Conservation (phyloP, 2,888 invertebrate genomes). For the Actias luna region DNA sequence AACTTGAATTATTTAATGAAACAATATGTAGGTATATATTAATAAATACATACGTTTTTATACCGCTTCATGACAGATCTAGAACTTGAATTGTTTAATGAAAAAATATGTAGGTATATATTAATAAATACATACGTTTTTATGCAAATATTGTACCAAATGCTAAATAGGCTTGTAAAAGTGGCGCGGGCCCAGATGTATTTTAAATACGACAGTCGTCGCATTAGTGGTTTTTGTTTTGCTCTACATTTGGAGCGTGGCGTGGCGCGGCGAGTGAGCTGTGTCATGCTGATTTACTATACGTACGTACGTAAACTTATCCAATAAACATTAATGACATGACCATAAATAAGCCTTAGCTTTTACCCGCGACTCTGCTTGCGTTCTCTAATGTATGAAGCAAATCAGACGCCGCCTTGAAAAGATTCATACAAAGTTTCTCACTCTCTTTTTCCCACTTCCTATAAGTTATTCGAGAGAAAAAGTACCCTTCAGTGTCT, state of each 20-base stretch:
- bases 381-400: no score
- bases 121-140: constrained; percentile 7
- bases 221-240: constrained; percentile 19
- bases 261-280: constrained; percentile 11
- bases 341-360: no score
- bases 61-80: no score
- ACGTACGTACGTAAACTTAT: neutral
- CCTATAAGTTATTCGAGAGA: no score
- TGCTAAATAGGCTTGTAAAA: constrained; percentile 20
- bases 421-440: no score
- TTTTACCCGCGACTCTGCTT: no score
- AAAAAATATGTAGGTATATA: neutral
- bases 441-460: no score
- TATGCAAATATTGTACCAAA: constrained; percentile 21
- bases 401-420: no score
- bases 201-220: constrained; percentile 19
- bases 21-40: neutral
- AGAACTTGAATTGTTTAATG: neutral
- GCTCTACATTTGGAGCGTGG: constrained; percentile 19
- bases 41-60: constrained; percentile 12
- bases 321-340: no score
- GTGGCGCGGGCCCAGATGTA: constrained; percentile 18
- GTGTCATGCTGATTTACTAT: constrained; percentile 10
- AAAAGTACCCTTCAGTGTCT: no score
- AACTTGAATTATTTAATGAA: neutral